Evolutionary conservation across 2,113 vertebrate species (phyloP), one percentile per base, ranked within the genome.

Genomic region (Amblyornis subalaris): DNA sequence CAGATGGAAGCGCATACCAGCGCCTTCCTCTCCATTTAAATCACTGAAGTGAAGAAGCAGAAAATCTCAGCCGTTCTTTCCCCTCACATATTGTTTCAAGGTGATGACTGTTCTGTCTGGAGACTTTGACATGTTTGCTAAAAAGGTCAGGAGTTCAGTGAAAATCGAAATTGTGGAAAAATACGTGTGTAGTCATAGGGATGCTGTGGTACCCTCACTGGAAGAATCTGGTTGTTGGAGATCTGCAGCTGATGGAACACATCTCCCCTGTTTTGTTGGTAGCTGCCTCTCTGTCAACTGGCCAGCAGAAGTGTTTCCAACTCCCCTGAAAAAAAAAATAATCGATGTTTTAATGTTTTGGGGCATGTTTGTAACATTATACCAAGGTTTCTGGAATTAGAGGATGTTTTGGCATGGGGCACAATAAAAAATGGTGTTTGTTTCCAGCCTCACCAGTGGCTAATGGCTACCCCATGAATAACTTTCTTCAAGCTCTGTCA

Each of bases 81-180:
- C 80, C 51, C 75, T 92, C 64, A 45, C 84, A 76, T 65, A 40
- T 91, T 94, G 90, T 90, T 96, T 97, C 64, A 94, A 97, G 96
- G 96, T 96, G 96, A 96, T 94, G 96, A 96, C 70, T 96, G 92
- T 88, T 86, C 94, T 96, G 93, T 97, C 93, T 96, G 94, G 95
- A 96, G 94, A 95, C 92, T 95, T 92, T 89, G 93, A 94, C 94
- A 71, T 92, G 90, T 94, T 96, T 96, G 92, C 94, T 94, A 89
- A 92, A 82, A 94, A 97, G 97, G 96, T 97, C 97, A 97, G 88
- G 90, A 97, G 96, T 97, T 97, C 96, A 96, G 7, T 40, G 35
- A 29, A 67, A 95, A 95, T 96, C 62, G 35, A 84, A 91, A 81
- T 71, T 62, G 72, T 85, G 78, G 72, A 84, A 55, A 87, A 89